Conservation (phyloP, 2,888 invertebrate genomes). For the Syritta pipiens region DNA sequence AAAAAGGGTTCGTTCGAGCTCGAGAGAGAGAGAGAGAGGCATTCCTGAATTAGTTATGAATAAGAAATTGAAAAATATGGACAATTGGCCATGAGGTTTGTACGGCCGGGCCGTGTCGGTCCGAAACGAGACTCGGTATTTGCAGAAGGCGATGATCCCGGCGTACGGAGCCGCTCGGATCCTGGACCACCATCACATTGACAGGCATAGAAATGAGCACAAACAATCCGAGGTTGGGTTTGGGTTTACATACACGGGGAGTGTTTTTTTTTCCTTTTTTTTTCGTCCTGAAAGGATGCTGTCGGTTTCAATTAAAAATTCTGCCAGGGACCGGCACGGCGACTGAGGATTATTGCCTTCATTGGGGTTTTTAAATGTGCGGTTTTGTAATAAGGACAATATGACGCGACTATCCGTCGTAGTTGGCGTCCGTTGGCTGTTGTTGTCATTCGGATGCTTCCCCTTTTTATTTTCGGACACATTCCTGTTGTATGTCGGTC, state of each 20-base stretch:
- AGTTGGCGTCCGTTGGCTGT: conserved; percentile 32
- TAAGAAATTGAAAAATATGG: conserved; percentile 70
- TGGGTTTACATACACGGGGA: too few species aligned
- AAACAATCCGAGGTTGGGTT: conserved; percentile 31
- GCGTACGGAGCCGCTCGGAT: conserved; percentile 20
- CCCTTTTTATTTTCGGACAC: conserved; percentile 16
- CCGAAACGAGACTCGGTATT: conserved; percentile 39
- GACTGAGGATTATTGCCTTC: conserved; percentile 68
- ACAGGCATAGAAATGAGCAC: conserved; percentile 63
- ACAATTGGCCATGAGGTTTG: conserved; percentile 68
- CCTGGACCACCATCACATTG: conserved; percentile 26
- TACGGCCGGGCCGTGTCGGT: conserved; percentile 24
- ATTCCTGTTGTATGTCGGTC: conserved; percentile 35
- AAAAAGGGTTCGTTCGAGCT: conserved; percentile 68
- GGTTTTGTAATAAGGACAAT: conserved; percentile 69
- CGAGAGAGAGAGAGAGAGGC: too few species aligned
- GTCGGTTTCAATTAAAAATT: conserved; percentile 69
- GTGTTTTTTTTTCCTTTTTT: conserved; percentile 26
- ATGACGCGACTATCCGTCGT: conserved; percentile 51
- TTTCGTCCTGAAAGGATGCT: conserved; percentile 52
- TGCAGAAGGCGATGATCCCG: conserved; percentile 59
- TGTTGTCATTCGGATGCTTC: conserved; percentile 48
- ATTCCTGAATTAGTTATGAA: conserved; percentile 70
- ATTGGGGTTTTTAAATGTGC: conserved; percentile 66
- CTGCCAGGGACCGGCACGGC: too few species aligned